phyloP scores from a whole-genome alignment of 2,113 vertebrate genomes.

The Progne subis region DNA sequence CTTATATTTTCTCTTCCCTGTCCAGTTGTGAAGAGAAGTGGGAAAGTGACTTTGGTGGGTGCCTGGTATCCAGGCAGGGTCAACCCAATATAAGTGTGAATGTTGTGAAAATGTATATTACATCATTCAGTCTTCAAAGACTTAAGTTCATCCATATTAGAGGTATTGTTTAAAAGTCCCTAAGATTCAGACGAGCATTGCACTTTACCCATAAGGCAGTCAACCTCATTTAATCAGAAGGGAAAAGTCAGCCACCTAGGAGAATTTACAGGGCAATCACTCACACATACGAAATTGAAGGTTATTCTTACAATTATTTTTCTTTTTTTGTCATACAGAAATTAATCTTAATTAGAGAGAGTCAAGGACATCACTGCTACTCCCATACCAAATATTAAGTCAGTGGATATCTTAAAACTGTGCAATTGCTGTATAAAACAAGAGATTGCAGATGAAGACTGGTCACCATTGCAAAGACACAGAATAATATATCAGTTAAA shows the following conservation, averaged over 20 bases:
- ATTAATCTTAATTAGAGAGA: not conserved
- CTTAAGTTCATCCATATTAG: not conserved
- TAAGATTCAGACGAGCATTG: not conserved
- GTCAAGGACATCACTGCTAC: not conserved
- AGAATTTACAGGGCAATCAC: not conserved
- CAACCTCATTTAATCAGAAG: not conserved
- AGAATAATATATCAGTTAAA: not conserved
- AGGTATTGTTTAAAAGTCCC: not conserved
- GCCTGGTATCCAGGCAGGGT: not conserved
- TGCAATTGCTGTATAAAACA: not conserved
- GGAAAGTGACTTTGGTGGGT: not conserved
- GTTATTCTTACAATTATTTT: not conserved
- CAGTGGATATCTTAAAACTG: not conserved
- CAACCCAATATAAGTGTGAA: not conserved
- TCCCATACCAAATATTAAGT: not conserved
- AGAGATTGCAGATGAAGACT: not conserved
- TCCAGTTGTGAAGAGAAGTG: not conserved
- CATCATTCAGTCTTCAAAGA: not conserved
- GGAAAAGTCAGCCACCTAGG: not conserved
- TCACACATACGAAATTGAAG: not conserved
- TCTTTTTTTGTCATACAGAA: not conserved
- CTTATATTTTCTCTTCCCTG: not conserved
- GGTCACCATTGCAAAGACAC: not conserved
- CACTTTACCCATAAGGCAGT: not conserved
- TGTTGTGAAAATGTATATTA: not conserved